A percentile compares a stretch with the other conserved stretches of the same genome.
Conservation (phyloP, 2,113 vertebrate species). For the Stigmatopora nigra region DNA sequence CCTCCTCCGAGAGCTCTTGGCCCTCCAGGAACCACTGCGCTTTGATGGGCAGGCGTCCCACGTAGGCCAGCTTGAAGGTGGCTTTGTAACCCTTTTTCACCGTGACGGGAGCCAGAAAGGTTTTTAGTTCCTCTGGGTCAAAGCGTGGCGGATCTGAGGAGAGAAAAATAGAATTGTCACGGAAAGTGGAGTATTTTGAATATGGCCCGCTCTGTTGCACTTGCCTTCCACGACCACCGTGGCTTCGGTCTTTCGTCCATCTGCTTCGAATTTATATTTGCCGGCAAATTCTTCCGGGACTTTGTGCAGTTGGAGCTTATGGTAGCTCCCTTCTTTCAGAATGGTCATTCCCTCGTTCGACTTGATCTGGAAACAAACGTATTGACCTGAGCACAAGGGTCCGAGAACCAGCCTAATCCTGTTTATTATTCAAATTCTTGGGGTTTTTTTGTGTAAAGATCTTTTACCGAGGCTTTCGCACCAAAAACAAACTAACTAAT, state of each 20-base stretch:
- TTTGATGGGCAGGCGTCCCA: constrained; percentile 74
- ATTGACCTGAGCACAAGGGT: no score
- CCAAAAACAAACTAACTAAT: no score
- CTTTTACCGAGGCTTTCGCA: no score
- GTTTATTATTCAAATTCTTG: no score
- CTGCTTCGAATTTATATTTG: constrained; percentile 81
- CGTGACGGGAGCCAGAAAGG: constrained; percentile 64
- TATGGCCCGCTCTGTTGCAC: background rate
- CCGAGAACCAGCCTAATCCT: no score
- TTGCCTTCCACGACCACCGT: constrained; percentile 71
- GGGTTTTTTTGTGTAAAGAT: no score
- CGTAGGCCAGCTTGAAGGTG: constrained; percentile 70
- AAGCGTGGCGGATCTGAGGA: constrained; percentile 78
- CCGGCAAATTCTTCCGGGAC: constrained; percentile 72
- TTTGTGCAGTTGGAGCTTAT: constrained; percentile 73
- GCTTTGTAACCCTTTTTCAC: constrained; percentile 78
- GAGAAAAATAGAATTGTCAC: constrained; percentile 10
- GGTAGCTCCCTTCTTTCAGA: constrained; percentile 72
- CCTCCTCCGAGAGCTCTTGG: constrained; percentile 66
- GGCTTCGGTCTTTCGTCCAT: constrained; percentile 71
- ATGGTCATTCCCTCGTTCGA: constrained; percentile 66
- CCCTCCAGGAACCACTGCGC: constrained; percentile 78
- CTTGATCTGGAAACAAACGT: constrained; percentile 61
- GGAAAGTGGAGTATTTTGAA: background rate
- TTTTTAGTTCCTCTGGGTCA: constrained; percentile 61